These are phyloP conservation scores for Heterocephalus glaber DNA, from an alignment of 2,113 vertebrate species.

Conservation along the genomic window DNA sequence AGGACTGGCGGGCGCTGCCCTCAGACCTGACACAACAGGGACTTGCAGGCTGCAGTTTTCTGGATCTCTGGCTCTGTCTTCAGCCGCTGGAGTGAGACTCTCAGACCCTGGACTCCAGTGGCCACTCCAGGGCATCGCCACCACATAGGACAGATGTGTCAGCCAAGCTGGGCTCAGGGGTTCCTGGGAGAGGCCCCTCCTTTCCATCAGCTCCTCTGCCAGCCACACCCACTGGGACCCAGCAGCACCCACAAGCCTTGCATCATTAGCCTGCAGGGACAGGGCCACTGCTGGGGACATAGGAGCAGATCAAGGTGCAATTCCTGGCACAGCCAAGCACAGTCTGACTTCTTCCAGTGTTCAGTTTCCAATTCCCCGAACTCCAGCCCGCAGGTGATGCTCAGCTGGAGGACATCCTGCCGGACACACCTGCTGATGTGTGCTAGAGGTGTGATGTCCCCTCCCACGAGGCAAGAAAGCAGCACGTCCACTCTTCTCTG, in stretches of 20 bases:
- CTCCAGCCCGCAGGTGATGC: neutral
- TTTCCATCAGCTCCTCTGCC: neutral
- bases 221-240: no score
- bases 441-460: neutral
- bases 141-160: accelerated
- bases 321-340: neutral
- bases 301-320: neutral
- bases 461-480: neutral
- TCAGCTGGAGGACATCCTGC: neutral
- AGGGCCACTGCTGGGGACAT: neutral
- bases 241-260: neutral
- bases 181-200: neutral
- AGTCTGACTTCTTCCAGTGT: neutral
- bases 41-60: neutral
- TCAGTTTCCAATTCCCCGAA: neutral
- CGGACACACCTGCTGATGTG: neutral
- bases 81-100: neutral
- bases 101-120: neutral
- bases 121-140: neutral
- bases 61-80: neutral
- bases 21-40: neutral
- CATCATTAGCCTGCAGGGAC: neutral
- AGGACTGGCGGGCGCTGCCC: neutral
- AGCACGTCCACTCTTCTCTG: neutral
- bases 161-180: neutral